Conservation (phyloP, 1,140 invertebrate genomes). For the Yoshiicerus persimilis region DNA sequence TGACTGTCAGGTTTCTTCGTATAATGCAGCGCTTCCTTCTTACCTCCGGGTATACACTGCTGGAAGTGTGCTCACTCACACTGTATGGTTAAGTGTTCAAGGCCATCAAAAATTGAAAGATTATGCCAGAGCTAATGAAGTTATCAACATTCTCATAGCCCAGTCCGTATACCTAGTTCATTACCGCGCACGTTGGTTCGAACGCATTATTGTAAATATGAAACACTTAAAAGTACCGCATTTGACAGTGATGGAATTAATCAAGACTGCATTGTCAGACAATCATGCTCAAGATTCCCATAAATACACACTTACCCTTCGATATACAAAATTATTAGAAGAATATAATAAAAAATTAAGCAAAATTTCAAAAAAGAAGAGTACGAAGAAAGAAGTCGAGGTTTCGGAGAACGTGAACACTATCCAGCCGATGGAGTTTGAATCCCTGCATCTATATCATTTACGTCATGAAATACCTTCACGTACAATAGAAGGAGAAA, state of each 20-base stretch:
- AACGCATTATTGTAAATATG: slow-evolving; percentile 59
- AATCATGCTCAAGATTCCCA: slow-evolving; percentile 39
- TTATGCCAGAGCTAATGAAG: slow-evolving; percentile 56
- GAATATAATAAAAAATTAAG: neutral
- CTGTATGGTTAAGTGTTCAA: slow-evolving; percentile 57
- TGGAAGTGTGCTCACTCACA: slow-evolving; percentile 55
- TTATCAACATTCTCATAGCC: slow-evolving; percentile 55
- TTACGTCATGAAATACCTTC: neutral
- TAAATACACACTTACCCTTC: neutral
- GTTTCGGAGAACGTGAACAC: too few relatives aligned
- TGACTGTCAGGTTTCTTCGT: slow-evolving; percentile 43
- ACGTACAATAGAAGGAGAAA: slow-evolving; percentile 27
- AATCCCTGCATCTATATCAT: slow-evolving; percentile 36
- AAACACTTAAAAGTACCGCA: slow-evolving; percentile 58
- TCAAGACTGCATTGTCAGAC: slow-evolving; percentile 54
- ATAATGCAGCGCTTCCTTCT: slow-evolving; percentile 53
- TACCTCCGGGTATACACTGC: slow-evolving; percentile 58
- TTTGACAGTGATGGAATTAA: neutral
- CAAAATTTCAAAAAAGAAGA: neutral
- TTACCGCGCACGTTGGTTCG: slow-evolving; percentile 60
- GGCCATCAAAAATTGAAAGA: slow-evolving; percentile 57
- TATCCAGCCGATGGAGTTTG: neutral
- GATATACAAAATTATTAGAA: neutral
- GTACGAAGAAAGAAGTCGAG: neutral
- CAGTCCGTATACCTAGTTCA: slow-evolving; percentile 56